These are phyloP conservation scores for Tethya wilhelma DNA, from an alignment of 37 sponge, comb jelly and placozoan species.

Conservation along the genomic window DNA sequence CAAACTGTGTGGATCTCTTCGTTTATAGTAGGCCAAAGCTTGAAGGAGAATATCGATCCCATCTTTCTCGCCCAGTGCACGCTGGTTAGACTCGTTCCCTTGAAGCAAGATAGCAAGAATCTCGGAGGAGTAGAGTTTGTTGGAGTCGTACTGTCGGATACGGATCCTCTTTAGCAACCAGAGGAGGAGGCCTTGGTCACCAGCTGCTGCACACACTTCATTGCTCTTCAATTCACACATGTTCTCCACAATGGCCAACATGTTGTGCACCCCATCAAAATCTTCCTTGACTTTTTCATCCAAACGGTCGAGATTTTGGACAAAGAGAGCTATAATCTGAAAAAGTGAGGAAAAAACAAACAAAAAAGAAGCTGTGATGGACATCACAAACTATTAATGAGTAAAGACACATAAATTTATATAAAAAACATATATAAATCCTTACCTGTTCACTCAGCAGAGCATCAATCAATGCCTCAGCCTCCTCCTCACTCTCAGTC, in stretches of 20 bases:
- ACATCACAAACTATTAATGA: background rate
- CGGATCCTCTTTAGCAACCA: constrained; percentile 92
- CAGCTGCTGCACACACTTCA: constrained; percentile 68
- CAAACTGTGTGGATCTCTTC: constrained; percentile 75
- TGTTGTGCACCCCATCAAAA: constrained; percentile 93
- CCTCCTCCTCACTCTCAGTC: constrained; percentile 84
- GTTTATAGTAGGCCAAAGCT: constrained; percentile 94
- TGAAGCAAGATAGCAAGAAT: constrained; percentile 95
- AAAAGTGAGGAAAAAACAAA: background rate
- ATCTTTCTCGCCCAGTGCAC: constrained; percentile 82
- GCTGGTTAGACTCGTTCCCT: constrained; percentile 75
- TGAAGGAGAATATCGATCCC: constrained; percentile 95
- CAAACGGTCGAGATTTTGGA: constrained; percentile 82
- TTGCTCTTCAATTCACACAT: constrained; percentile 81
- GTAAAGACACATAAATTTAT: background rate
- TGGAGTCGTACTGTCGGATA: constrained; percentile 85
- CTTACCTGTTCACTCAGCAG: constrained; percentile 73
- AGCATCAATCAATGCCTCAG: constrained; percentile 74
- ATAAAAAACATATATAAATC: too few relatives aligned
- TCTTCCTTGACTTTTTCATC: constrained; percentile 94
- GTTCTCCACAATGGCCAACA: constrained; percentile 93
- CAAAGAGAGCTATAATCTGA: constrained; percentile 84
- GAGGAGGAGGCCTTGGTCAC: constrained; percentile 85
- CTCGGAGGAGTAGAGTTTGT: constrained; percentile 95
- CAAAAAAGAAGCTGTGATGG: background rate